Base-by-base conservation (phyloP, 2,797 vertebrate species). In the Sebastes glaucus region DNA sequence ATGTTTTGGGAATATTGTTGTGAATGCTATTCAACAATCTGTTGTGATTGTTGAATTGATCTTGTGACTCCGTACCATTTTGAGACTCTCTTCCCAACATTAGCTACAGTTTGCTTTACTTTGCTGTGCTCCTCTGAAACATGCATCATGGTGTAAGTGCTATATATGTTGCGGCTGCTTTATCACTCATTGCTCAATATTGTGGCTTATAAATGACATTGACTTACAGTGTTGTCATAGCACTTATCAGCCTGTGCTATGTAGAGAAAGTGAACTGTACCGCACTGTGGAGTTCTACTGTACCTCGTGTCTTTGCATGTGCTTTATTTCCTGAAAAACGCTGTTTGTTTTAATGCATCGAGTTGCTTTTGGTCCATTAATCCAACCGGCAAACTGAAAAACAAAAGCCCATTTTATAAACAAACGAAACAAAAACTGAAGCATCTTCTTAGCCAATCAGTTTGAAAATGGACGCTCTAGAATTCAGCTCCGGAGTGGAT, bases 281-380 rank as follows among this genome's bases (percentile, higher is more conserved):
- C 13, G 4, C 65, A 6, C 8, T 4, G n/a, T 61, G 35, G 7
- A 46, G 32, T 56, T 16, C 25, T 20, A 4, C 13, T 11, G 22
- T 62, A 23, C 46, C 11, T 8, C 35, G 63, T 38, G 0, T 63
- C 9, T 66, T 53, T 86, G 77, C 80, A 85, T 85, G 85, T 73
- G 73, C 78, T 75, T 62, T 56, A n/a, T 18, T 42, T 56, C 22
- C 52, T 56, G n/a, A 13, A 56, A 64, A 30, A 8, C 0, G 10
- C 25, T 60, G 59, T 28, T 70, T 73, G 30, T 72, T 62, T 71
- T 30, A 9, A 59, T 28, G 74, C 35, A 42, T 71, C 9, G 10
- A 28, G 27, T 52, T 38, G 49, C 35, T 75, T 57, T 68, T 60
- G 27, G 35, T 53, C 14, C 6, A 32, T 81, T 59, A 72, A 52